Base-by-base conservation (phyloP, 2,888 invertebrate species). In the Opisthograptis luteolata region DNA sequence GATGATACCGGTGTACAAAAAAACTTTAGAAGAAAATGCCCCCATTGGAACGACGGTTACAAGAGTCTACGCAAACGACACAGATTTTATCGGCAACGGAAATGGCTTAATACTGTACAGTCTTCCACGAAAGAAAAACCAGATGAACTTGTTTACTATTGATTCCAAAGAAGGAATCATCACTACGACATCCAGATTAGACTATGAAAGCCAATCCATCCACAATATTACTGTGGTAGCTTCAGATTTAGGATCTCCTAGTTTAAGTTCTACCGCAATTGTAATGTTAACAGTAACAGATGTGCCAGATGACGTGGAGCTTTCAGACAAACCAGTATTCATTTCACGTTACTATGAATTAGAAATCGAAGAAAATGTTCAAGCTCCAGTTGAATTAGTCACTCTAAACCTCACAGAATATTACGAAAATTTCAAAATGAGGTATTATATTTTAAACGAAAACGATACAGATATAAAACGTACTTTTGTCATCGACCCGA, bases 101-200 rank as follows among this genome's bases (percentile, higher is more conserved):
- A 97, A 97, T 70, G 97, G 97, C 0, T 81, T 96, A 30, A 93
- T 97, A 1, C 82, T 97, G 0, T 97, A 95, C 61, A 95, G 95
- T 62, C 87, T 97, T 31, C 93, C 94, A 0, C 93, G 94, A 52
- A 91, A 91, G 55, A 94, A 92, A 55, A 92, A 93, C 66, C 91
- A 92, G 25, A 83, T 92, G 0, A 92, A 92, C 67, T 79, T 94
- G 30, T 97, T 97, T 72, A 91, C 94, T 12, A 95, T 97, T 39
- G 97, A 97, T 75, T 96, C 96, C 0, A 95, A 96, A 67, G 96
- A 97, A 69, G 97, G 97, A 6, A 91, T 94, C 0, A 92, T 97
- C 0, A 95, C 95, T 4, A 96, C 96, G 0, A 93, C 94, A 1
- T 93, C 94, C 0, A 93, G 92, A 68, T 81, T 96, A 31, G 95